A percentile compares a stretch with the other conserved stretches of the same genome.
These are phyloP conservation scores for Ommatoiulus sabulosus DNA, from an alignment of 2,888 invertebrate species.

Conservation along the genomic window DNA sequence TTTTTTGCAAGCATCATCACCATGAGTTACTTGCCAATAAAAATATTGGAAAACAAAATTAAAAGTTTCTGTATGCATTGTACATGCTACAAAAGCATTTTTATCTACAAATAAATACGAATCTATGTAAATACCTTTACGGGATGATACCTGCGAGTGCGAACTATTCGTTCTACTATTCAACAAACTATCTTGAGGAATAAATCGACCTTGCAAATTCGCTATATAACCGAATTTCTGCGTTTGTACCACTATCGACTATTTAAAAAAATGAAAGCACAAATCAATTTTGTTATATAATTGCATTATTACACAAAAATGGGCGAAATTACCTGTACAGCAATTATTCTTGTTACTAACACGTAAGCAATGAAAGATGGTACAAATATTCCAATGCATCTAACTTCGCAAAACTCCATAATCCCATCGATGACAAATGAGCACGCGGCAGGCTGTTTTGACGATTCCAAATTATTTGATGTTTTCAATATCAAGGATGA, in stretches of 20 bases:
- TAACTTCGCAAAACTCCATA: not conserved
- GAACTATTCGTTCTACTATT: not conserved
- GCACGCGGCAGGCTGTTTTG: not conserved
- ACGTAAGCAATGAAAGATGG: not conserved
- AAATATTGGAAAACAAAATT: not conserved
- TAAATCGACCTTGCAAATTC: not conserved
- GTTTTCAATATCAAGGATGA: not conserved
- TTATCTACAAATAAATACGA: not conserved
- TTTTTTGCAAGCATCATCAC: too few relatives aligned
- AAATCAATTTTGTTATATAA: too few relatives aligned
- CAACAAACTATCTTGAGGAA: not conserved
- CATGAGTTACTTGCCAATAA: not conserved
- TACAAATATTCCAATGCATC: not conserved
- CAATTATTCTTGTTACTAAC: not conserved
- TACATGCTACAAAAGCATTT: not conserved
- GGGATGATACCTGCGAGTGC: not conserved
- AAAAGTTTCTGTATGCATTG: not conserved
- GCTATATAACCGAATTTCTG: not conserved
- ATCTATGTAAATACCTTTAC: not conserved
- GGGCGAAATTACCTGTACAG: not conserved
- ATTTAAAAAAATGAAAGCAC: not conserved
- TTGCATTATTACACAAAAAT: too few relatives aligned
- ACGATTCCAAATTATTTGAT: not conserved
- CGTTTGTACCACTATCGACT: not conserved
- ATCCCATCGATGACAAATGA: not conserved